Evolutionary conservation across 2,113 vertebrate species (phyloP), one percentile per base, ranked within the genome.

Genomic region (Turnix velox): DNA sequence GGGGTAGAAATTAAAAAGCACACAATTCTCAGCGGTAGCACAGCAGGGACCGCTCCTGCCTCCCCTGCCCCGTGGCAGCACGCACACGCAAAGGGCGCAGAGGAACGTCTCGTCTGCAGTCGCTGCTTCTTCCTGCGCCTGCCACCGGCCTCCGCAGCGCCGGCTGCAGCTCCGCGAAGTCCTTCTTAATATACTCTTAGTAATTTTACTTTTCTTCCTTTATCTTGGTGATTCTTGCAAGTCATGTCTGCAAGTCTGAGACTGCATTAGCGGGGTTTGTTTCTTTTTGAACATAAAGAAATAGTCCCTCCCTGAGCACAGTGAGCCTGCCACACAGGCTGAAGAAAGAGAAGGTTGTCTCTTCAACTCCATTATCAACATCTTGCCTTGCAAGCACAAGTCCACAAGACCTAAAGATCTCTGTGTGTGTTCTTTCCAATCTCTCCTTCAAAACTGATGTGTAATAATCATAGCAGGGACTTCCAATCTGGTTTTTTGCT

Each of bases 311-410:
- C 35, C 43, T 7, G 4, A 49, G 51, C 25, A 3, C 42, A 5
- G 0, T 0, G 31, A 46, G 30, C 27, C n/a, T 7, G 1, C 14
- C n/a, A 4, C 30, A 6, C 25, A 18, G 42, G 33, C 14, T 45
- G 43, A 14, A 54, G 18, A 40, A 27, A 10, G 42, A 14, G 35
- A 12, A 12, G n/a, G 6, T 8, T 73, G 10, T 43, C 12, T 23
- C 46, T 74, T 76, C 71, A 72, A 0, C 45, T 54, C 28, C 4
- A 1, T 75, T 61, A 12, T 4, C n/a, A 52, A 4, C 40, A 15
- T 57, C 35, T 42, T 14, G 15, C 1, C 42, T 59, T 78, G 51
- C 15, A 67, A 86, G 24, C 27, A 63, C 9, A 8, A 51, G 10
- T 13, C 52, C 42, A 31, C 1, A 7, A 78, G 35, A 52, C 33